Evolutionary conservation across 2,888 invertebrate species (phyloP).

Genomic region (Drosophila prostipennis): DNA sequence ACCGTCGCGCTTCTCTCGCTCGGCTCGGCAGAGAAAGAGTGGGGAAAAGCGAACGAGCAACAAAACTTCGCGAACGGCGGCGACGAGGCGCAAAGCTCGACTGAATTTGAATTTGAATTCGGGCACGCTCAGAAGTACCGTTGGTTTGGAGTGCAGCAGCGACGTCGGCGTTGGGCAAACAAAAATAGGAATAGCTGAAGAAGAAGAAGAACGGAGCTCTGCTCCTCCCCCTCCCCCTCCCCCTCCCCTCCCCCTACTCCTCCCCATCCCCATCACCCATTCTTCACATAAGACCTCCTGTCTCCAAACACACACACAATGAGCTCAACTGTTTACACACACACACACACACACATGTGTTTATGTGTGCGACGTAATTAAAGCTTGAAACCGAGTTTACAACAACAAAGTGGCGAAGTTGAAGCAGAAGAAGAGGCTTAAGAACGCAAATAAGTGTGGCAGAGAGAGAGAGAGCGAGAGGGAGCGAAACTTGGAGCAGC

Average conservation of each 20-base stretch:
- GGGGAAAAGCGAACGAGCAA: slow-evolving; percentile 44
- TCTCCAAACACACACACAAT: slow-evolving; percentile 27
- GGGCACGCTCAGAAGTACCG: slow-evolving; percentile 78
- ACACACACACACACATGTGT: slow-evolving; percentile 25
- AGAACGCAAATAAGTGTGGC: slow-evolving; percentile 40
- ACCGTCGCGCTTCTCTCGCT: neutral
- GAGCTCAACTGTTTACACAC: slow-evolving; percentile 43
- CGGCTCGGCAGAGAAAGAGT: slow-evolving; percentile 29
- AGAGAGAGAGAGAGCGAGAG: slow-evolving; percentile 52
- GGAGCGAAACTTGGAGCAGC: slow-evolving; percentile 3
- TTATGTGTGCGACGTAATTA: slow-evolving; percentile 70
- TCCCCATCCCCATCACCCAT: slow-evolving; percentile 19
- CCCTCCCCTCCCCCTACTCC: slow-evolving; percentile 35
- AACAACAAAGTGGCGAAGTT: slow-evolving; percentile 59
- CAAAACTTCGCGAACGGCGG: slow-evolving; percentile 76
- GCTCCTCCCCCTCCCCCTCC: slow-evolving; percentile 47
- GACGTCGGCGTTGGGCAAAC: slow-evolving; percentile 56
- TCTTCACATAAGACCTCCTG: neutral
- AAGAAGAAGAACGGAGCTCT: slow-evolving; percentile 39
- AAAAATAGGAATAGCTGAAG: slow-evolving; percentile 69
- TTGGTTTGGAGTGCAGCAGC: slow-evolving; percentile 59
- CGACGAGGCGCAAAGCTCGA: slow-evolving; percentile 80
- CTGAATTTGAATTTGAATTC: slow-evolving; percentile 71
- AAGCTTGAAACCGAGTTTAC: slow-evolving; percentile 79
- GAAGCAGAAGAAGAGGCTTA: slow-evolving; percentile 19